Evolutionary conservation across 2,888 invertebrate genomes (phyloP).

Genomic region (Andrena flavipes): DNA sequence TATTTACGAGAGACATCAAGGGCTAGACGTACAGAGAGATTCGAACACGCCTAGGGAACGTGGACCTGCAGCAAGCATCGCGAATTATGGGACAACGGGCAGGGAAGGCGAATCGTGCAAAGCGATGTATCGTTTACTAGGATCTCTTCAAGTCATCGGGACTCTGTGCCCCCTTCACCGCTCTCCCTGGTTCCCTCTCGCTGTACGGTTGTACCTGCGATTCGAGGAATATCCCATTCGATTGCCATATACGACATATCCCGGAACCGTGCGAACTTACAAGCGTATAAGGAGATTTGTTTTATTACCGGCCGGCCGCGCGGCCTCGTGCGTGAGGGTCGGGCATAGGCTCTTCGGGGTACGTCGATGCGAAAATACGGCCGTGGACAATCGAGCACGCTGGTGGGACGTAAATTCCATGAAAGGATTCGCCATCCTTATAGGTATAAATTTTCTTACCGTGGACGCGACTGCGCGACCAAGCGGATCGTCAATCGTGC

Average conservation of each 20-base stretch:
- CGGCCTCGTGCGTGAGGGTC: constrained; percentile 20
- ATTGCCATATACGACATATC: constrained; percentile 54
- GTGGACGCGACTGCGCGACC: not conserved
- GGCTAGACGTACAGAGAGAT: constrained; percentile 14
- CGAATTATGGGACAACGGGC: constrained; percentile 52
- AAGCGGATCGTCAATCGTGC: not conserved
- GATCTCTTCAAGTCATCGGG: constrained; percentile 50
- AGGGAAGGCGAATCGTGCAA: constrained; percentile 44
- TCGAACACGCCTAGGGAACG: not conserved
- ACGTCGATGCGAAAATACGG: constrained; percentile 47
- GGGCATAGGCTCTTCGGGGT: not conserved
- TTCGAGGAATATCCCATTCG: constrained; percentile 53
- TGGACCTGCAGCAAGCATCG: constrained; percentile 3
- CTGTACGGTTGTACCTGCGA: constrained; percentile 9
- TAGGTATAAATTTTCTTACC: not conserved
- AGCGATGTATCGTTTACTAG: constrained; percentile 55
- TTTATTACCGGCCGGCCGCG: constrained; percentile 37
- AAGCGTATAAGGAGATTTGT: constrained; percentile 59
- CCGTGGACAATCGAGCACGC: constrained; percentile 21
- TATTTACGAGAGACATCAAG: not conserved
- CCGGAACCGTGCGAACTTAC: constrained; percentile 62
- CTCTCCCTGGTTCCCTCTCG: too few species aligned
- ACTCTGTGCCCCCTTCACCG: not conserved
- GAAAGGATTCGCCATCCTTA: not conserved
- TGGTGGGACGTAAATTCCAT: constrained; percentile 26